A percentile compares a stretch with the other conserved stretches of the same genome.
These are phyloP conservation scores for Apus apus DNA, from an alignment of 2,113 vertebrate genomes.

Conservation along the genomic window DNA sequence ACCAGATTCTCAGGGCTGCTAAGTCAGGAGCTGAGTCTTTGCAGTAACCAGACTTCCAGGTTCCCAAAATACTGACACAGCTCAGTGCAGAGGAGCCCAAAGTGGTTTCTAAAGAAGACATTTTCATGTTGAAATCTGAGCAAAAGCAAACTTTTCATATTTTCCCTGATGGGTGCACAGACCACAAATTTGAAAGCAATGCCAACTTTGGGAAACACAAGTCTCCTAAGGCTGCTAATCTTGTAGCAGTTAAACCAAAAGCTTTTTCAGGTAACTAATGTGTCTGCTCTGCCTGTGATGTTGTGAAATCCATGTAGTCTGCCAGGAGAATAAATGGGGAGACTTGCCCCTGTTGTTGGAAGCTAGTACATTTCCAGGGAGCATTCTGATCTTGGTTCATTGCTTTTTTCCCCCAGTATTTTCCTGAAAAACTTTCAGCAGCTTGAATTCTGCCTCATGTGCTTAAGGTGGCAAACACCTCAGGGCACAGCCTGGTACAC, in stretches of 20 bases:
- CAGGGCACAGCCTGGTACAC: not conserved
- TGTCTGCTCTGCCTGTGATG: not conserved
- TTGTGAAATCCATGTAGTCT: not conserved
- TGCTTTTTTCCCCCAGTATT: not conserved
- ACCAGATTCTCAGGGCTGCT: not conserved
- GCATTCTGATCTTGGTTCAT: not conserved
- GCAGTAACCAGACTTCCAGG: not conserved
- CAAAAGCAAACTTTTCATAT: not conserved
- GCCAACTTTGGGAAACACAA: not conserved
- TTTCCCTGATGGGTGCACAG: not conserved
- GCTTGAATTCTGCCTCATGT: not conserved
- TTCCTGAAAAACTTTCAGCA: not conserved
- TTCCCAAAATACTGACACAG: not conserved
- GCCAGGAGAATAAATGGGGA: not conserved
- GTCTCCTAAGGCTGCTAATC: not conserved
- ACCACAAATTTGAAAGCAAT: not conserved
- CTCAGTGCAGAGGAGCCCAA: not conserved
- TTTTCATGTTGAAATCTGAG: not conserved
- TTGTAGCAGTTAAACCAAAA: not conserved
- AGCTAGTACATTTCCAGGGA: not conserved
- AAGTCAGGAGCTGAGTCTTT: not conserved
- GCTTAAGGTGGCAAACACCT: not conserved
- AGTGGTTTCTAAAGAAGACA: not conserved
- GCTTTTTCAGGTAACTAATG: not conserved
- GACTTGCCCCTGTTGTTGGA: not conserved